Base-by-base conservation (phyloP, 2,888 invertebrate genomes). In the Ormyrus pomaceus region DNA sequence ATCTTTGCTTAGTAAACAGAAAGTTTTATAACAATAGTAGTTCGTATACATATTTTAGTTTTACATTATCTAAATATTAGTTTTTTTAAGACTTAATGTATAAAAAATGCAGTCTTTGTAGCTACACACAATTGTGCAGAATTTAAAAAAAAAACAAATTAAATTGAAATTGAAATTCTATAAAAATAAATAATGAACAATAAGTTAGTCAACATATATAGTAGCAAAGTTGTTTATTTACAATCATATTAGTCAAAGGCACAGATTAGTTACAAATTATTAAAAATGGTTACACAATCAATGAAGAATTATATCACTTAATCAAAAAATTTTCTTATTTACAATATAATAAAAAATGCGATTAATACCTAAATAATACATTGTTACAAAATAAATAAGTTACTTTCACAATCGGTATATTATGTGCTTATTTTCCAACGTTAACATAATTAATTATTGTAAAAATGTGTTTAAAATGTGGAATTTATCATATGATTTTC, bases 221-320 rank as follows among this genome's bases (percentile, higher is more conserved):
- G 34, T 34, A 34, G 34, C 34, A 34, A 34, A 34, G 81, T 75
- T 84, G 58, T 73, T 79, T 65, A 50, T 64, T 77, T 64, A 50
- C 69, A 71, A 46, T 76, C 75, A 13, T 73, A 68, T 62, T 34
- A 75, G 9, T 55, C 66, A 56, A 69, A 76, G 71, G 48, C 62
- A 34, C 34, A 34, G 34, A 34, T 34, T 34, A 34, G 34, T 34
- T 34, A 34, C 34, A 7, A 71, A 7, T 19, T 5, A 48, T 46
- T 71, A 51, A n/a, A 34, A 34, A 8, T 53, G n/a, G 34, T 34
- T 34, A 34, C 11, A 53, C 19, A 34, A 51, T 13, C 19, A 53
- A 68, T 50, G 55, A 10, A 53, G 10, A 13, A 19, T 9, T 56
- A 55, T 45, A 68, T 45, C 9, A 55, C 34, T 68, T 6, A 68